Base-by-base conservation (phyloP, 2,113 vertebrate species). In the Galeopterus variegatus region DNA sequence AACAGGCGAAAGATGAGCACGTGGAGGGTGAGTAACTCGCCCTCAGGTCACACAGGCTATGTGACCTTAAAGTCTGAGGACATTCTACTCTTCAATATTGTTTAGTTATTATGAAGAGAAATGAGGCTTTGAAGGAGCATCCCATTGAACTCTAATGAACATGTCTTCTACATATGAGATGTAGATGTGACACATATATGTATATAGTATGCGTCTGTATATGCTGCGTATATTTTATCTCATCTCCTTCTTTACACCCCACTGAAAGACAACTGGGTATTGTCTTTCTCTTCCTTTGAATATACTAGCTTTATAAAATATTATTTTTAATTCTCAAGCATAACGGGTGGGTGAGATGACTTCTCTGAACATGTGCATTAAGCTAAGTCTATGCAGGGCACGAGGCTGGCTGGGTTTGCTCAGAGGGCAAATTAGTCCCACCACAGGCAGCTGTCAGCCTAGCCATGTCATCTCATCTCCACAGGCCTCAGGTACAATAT, bases 261-360 rank as follows among this genome's bases (percentile, higher is more conserved):
- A 58, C 17, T 96, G 48, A 41, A 41, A 41, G 41, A 41, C 41
- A 41, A 41, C 41, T 41, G 18, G 60, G 8, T n/a, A 88, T 65
- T 90, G 62, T n/a, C 28, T 94, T 73, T 72, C 41, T 75, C 48
- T 52, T 81, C 77, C n/a, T 90, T 95, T 93, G 64, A 36, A 64
- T n/a, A 41, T 10, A 70, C 2, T 48, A 33, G 50, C 72, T 58
- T 62, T 94, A 56, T 54, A 21, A 82, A 83, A 86, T 56, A 77
- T 48, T 58, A 33, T 41, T 90, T 95, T 92, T 89, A 86, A 88
- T 91, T 79, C 58, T 94, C 69, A 92, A 91, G 52, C 64, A 26
- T 83, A 67, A 65, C 60, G 36, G 10, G 1, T 2, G 67, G 24
- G 56, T 77, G 72, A 81, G 79, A 83, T 26, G 17, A 19, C 3